These are phyloP conservation scores for Syngnathus acus DNA, from an alignment of 2,797 vertebrate species.

Conservation along the genomic window DNA sequence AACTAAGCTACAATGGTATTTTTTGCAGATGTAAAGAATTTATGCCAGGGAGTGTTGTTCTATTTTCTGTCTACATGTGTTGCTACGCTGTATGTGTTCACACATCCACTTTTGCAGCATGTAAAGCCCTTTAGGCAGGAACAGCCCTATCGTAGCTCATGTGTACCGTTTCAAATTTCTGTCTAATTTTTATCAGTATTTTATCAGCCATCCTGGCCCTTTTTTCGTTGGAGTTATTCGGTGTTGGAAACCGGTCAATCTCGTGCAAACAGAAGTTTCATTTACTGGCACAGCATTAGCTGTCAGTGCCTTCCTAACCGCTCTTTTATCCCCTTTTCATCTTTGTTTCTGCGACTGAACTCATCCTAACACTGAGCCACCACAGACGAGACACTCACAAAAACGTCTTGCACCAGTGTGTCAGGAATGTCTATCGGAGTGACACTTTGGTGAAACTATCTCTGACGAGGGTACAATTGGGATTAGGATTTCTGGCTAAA, in stretches of 20 bases:
- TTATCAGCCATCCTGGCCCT: slow-evolving; percentile 46
- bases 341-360: slow-evolving; percentile 22
- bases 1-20: too few species aligned
- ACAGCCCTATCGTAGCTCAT: too few species aligned
- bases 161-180: too few species aligned
- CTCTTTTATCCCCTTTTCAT: slow-evolving; percentile 35
- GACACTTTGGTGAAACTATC: slow-evolving; percentile 37
- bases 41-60: background rate
- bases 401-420: slow-evolving; percentile 34
- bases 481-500: slow-evolving; percentile 10
- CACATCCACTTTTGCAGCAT: too few species aligned
- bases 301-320: slow-evolving; percentile 44
- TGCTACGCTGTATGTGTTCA: too few species aligned
- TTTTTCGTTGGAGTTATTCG: slow-evolving; percentile 66
- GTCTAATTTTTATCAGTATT: slow-evolving; percentile 43
- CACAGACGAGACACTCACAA: slow-evolving; percentile 39
- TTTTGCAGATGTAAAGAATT: background rate
- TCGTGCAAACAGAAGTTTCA: slow-evolving; percentile 54
- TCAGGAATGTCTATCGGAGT: slow-evolving; percentile 38
- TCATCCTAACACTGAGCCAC: slow-evolving; percentile 28
- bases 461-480: slow-evolving; percentile 31
- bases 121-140: too few species aligned
- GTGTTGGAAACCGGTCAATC: slow-evolving; percentile 49
- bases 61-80: too few species aligned
- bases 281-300: slow-evolving; percentile 45